phyloP scores from a whole-genome alignment of 2,113 vertebrate species.

The Arvicanthis niloticus region DNA sequence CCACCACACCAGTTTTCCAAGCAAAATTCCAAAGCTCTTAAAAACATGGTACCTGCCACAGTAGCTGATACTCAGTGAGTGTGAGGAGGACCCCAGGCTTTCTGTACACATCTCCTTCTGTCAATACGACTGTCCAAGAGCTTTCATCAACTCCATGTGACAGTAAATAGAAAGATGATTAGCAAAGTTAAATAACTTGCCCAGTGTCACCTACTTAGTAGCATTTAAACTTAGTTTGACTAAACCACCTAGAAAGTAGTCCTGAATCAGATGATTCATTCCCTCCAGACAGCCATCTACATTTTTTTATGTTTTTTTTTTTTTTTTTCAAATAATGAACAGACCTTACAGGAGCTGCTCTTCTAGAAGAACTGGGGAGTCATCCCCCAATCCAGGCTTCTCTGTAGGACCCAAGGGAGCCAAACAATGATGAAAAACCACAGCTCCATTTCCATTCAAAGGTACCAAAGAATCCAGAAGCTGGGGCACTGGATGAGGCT shows the following conservation, averaged over 20 bases:
- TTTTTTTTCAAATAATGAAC: neutral
- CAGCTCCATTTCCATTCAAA: neutral
- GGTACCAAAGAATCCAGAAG: neutral
- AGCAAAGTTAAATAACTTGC: neutral
- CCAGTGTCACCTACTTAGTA: neutral
- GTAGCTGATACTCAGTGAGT: neutral
- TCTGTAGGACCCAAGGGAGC: neutral
- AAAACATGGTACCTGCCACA: neutral
- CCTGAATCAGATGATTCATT: neutral
- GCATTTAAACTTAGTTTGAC: neutral
- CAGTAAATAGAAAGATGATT: neutral
- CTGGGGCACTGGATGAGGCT: neutral
- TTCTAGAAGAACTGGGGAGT: neutral
- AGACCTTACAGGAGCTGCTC: neutral
- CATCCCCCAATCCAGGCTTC: neutral
- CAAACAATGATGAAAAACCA: neutral
- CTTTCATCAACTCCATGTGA: neutral
- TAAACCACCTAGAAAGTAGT: neutral
- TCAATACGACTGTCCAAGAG: neutral
- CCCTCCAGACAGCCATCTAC: neutral
- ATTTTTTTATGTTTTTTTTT: neutral
- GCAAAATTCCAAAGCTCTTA: neutral
- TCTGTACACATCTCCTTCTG: neutral
- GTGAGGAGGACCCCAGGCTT: neutral
- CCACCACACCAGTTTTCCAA: neutral